Evolutionary conservation across 2,888 invertebrate genomes (phyloP).

Genomic region (Galeopsomyia nigrocyanea): DNA sequence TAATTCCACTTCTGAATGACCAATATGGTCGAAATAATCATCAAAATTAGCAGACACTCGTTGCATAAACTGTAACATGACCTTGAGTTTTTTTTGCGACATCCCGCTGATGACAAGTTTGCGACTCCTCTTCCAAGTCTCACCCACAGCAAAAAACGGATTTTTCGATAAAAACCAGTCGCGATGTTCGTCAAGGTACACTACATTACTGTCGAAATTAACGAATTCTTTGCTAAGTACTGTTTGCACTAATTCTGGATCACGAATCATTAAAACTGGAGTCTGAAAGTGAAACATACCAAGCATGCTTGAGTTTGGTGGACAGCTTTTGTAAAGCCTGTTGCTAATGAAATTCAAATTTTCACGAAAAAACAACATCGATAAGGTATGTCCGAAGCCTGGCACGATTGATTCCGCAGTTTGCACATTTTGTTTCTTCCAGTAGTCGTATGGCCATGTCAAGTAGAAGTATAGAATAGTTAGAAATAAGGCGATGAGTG

Average conservation of each 20-base stretch:
- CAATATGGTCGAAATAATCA: slow-evolving; percentile 13
- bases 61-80: slow-evolving; percentile 22
- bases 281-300: slow-evolving; percentile 39
- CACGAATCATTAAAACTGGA: slow-evolving; percentile 38
- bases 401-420: slow-evolving; percentile 10
- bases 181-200: background rate
- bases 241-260: slow-evolving; percentile 42
- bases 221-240: slow-evolving; percentile 51
- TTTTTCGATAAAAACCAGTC: slow-evolving; percentile 33
- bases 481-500: too few relatives aligned
- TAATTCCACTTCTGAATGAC: slow-evolving; percentile 48
- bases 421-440: slow-evolving; percentile 39
- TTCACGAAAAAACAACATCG: slow-evolving; percentile 22
- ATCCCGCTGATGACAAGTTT: slow-evolving; percentile 17
- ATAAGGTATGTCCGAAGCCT: slow-evolving; percentile 24
- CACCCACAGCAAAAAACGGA: slow-evolving; percentile 36
- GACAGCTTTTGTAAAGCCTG: slow-evolving; percentile 19
- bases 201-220: slow-evolving; percentile 21
- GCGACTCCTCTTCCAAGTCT: slow-evolving; percentile 31
- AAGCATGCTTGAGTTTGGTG: slow-evolving; percentile 29
- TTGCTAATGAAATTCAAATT: slow-evolving; percentile 23
- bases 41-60: slow-evolving; percentile 27
- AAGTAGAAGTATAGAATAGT: slow-evolving; percentile 41
- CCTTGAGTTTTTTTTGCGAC: slow-evolving; percentile 40
- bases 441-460: slow-evolving; percentile 30